A percentile compares a stretch with the other conserved stretches of the same genome.
phyloP scores from a whole-genome alignment of 1,140 invertebrate genomes.

The Chironomus tepperi region DNA sequence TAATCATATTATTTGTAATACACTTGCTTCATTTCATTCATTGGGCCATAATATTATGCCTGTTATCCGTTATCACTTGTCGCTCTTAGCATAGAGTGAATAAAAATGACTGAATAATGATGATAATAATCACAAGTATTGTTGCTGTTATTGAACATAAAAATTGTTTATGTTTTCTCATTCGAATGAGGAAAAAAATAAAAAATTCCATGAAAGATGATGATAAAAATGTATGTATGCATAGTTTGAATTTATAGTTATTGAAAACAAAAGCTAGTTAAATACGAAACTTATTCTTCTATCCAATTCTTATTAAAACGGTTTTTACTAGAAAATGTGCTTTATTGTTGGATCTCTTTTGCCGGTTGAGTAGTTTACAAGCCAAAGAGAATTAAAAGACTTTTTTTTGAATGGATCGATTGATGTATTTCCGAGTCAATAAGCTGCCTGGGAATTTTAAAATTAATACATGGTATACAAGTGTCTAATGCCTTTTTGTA shows the following conservation, averaged over 20 bases:
- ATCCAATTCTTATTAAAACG: neutral
- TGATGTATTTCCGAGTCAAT: too few relatives aligned
- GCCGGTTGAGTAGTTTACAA: too few relatives aligned
- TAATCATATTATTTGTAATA: too few relatives aligned
- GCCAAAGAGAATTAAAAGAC: too few relatives aligned
- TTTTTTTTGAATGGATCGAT: too few relatives aligned
- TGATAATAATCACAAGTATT: neutral
- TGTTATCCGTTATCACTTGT: constrained; percentile 1
- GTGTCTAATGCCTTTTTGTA: too few relatives aligned
- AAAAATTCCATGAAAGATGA: neutral
- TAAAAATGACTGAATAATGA: neutral
- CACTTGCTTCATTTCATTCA: too few relatives aligned
- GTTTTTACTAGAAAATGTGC: neutral
- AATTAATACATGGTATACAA: too few relatives aligned
- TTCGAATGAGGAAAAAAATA: neutral
- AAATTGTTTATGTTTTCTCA: neutral
- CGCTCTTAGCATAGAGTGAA: neutral
- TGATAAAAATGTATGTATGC: neutral
- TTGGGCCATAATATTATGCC: too few relatives aligned
- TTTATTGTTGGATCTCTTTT: too few relatives aligned
- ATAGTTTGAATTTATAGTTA: too few relatives aligned
- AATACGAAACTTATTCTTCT: neutral
- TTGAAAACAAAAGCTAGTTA: neutral
- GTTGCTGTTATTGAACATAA: neutral
- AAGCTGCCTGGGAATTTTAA: too few relatives aligned